A percentile compares a stretch with the other conserved stretches of the same genome.
phyloP scores from a whole-genome alignment of 2,797 vertebrate species.

The Hemitrygon akajei region DNA sequence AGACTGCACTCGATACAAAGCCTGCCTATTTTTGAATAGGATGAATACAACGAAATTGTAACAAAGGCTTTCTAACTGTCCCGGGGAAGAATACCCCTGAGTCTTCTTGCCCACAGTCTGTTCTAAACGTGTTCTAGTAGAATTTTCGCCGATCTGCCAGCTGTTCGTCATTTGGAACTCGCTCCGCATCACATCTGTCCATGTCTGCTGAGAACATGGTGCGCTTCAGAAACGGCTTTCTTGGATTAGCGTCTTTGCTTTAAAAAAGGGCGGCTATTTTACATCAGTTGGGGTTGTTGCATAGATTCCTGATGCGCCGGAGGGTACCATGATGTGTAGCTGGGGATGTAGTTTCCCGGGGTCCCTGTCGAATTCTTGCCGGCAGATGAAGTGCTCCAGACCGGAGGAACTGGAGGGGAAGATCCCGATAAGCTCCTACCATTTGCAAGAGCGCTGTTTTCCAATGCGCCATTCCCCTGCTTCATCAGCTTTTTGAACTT shows the following conservation, averaged over 20 bases:
- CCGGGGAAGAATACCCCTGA: constrained; percentile 52
- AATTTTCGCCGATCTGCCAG: constrained; percentile 56
- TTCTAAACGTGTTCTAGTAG: constrained; percentile 47
- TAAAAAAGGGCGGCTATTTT: constrained; percentile 49
- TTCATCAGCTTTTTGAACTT: constrained; percentile 94
- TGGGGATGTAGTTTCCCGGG: constrained; percentile 87
- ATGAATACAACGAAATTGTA: constrained; percentile 17
- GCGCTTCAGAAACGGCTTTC: constrained; percentile 48
- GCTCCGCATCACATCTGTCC: constrained; percentile 64
- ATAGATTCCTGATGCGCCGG: constrained; percentile 95
- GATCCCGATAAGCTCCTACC: constrained; percentile 79
- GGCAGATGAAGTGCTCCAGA: constrained; percentile 81
- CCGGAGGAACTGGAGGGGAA: constrained; percentile 81
- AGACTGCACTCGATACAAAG: constrained; percentile 18
- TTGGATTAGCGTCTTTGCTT: constrained; percentile 46
- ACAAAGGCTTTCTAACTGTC: constrained; percentile 54
- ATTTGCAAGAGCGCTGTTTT: constrained; percentile 74
- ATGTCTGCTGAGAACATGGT: constrained; percentile 47
- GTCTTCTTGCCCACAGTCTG: constrained; percentile 52
- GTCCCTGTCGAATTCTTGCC: constrained; percentile 79
- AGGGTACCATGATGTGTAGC: constrained; percentile 97
- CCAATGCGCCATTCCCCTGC: constrained; percentile 82
- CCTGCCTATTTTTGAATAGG: constrained; percentile 26
- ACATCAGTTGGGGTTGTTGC: constrained; percentile 97
- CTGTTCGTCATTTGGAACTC: constrained; percentile 57